These are phyloP conservation scores for Sceloporus undulatus DNA, from an alignment of 2,113 vertebrate species.

Conservation along the genomic window DNA sequence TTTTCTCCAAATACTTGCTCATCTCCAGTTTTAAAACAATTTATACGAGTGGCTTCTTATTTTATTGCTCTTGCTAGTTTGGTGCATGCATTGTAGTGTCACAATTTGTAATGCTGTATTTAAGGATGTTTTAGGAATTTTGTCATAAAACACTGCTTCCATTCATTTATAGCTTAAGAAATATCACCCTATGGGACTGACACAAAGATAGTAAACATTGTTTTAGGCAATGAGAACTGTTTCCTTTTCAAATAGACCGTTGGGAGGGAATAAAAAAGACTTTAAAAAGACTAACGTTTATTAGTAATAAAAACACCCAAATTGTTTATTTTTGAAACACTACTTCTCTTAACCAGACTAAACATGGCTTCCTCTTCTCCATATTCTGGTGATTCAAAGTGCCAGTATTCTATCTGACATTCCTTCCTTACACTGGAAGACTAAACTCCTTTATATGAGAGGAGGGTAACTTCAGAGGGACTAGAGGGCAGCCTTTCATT, in stretches of 20 bases:
- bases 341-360: background rate
- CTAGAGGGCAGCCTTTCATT: too few species aligned
- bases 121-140: conserved; percentile 61
- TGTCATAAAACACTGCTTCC: conserved; percentile 63
- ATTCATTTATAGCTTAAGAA: conserved; percentile 46
- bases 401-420: too few species aligned
- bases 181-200: background rate
- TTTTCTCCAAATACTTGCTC: conserved; percentile 69
- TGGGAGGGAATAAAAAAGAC: background rate
- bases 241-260: background rate
- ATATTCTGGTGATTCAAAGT: background rate
- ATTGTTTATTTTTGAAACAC: background rate
- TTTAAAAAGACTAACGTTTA: conserved; percentile 9
- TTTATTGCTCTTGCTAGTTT: conserved; percentile 67
- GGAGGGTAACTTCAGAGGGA: too few species aligned
- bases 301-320: background rate
- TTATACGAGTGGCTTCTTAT: conserved; percentile 56
- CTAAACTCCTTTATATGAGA: too few species aligned
- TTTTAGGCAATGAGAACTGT: background rate
- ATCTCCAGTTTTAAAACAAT: conserved; percentile 71
- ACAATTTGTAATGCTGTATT: conserved; percentile 54
- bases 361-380: background rate
- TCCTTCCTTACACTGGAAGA: too few species aligned
- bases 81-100: conserved; percentile 61
- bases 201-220: background rate